Evolutionary conservation across 1,140 invertebrate species (phyloP).

Genomic region (Limonius californicus): DNA sequence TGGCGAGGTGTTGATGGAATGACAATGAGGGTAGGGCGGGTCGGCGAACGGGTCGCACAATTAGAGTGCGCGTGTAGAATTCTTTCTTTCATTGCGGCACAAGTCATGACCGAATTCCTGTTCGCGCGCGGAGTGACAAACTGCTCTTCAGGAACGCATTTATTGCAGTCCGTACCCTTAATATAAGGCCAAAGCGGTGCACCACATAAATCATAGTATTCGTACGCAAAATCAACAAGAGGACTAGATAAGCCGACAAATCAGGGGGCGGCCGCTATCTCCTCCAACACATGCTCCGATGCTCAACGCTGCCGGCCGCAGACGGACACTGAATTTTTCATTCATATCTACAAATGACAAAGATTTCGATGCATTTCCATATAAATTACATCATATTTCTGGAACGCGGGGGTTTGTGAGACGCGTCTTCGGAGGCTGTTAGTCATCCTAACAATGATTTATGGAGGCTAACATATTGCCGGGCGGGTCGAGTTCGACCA

Average conservation of each 20-base stretch:
- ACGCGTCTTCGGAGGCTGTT: constrained; percentile 45
- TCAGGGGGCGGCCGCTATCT: constrained; percentile 34
- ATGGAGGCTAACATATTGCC: constrained; percentile 48
- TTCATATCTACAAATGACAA: constrained; percentile 61
- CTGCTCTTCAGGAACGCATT: constrained; percentile 27
- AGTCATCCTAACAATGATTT: constrained; percentile 50
- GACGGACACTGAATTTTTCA: constrained; percentile 53
- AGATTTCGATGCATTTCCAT: constrained; percentile 64
- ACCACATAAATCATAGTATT: constrained; percentile 24
- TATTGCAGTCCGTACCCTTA: constrained; percentile 28
- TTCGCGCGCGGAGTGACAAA: constrained; percentile 28
- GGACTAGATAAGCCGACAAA: constrained; percentile 36
- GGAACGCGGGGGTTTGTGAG: constrained; percentile 43
- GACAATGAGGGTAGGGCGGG: constrained; percentile 24
- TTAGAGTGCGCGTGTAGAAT: constrained; percentile 29
- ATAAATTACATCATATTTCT: constrained; percentile 66
- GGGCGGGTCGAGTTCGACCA: constrained; percentile 27
- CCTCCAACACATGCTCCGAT: constrained; percentile 26
- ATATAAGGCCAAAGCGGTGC: constrained; percentile 10
- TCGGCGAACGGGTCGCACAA: constrained; percentile 20
- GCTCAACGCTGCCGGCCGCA: constrained; percentile 23
- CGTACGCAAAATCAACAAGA: constrained; percentile 36
- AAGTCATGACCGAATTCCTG: constrained; percentile 27
- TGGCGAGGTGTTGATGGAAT: constrained; percentile 26
- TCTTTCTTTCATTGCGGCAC: constrained; percentile 27